These are phyloP conservation scores for Neodiprion fabricii DNA, from an alignment of 1,140 invertebrate species.

Conservation along the genomic window DNA sequence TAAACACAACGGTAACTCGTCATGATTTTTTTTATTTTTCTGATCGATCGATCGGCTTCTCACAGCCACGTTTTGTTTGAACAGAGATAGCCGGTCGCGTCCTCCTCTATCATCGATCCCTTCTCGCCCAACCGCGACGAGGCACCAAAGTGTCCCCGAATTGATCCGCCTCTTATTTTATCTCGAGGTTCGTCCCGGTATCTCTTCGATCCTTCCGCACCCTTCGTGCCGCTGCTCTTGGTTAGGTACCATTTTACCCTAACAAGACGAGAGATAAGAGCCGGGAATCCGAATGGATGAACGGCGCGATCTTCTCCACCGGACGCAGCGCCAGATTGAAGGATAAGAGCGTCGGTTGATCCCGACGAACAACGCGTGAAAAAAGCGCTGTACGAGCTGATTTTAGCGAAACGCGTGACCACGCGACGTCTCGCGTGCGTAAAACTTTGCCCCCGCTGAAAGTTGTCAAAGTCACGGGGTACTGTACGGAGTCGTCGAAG, in stretches of 20 bases:
- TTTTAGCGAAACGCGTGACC: no score
- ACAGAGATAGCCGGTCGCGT: background rate
- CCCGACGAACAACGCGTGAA: background rate
- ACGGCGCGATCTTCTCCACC: background rate
- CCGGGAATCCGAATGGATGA: background rate
- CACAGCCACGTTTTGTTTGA: background rate
- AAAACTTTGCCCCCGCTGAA: no score
- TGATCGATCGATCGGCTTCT: background rate
- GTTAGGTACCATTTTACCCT: constrained; percentile 1
- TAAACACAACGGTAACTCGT: background rate
- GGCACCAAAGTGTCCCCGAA: background rate
- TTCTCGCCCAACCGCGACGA: no score
- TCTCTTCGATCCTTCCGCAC: background rate
- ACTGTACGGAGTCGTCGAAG: no score
- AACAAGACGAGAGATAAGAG: constrained; percentile 7
- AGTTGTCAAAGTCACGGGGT: no score
- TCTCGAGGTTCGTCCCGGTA: background rate
- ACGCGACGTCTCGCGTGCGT: no score
- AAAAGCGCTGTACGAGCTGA: background rate
- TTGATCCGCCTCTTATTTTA: background rate
- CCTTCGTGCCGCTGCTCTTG: background rate
- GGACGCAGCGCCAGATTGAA: background rate
- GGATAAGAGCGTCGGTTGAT: background rate
- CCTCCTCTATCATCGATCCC: background rate
- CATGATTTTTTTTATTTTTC: background rate